Conservation (phyloP, 2,113 vertebrate genomes). For the Mola mola region DNA sequence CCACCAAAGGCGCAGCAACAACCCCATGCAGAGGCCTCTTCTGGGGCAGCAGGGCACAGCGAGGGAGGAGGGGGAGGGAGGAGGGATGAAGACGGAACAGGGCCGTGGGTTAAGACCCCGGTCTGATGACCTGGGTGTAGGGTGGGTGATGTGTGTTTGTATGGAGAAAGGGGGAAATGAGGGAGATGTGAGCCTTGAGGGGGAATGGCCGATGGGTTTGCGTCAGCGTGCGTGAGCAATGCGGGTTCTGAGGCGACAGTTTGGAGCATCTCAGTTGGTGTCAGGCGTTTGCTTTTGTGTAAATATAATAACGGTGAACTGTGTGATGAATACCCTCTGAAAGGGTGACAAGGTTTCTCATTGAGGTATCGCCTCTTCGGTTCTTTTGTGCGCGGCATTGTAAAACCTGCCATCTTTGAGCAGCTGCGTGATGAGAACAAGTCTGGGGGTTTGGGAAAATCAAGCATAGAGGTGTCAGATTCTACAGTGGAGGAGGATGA, state of each 20-base stretch:
- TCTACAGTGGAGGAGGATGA: constrained; percentile 28
- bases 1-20: constrained; percentile 84
- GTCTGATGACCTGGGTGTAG: neutral
- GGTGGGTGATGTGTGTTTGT: constrained; percentile 19
- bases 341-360: constrained; percentile 30
- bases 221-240: constrained; percentile 18
- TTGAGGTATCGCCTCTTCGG: constrained; percentile 15
- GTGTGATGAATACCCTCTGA: constrained; percentile 44
- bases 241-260: constrained; percentile 65
- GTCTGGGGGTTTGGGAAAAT: constrained; percentile 47
- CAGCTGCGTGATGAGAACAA: constrained; percentile 33
- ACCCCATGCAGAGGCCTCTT: constrained; percentile 78
- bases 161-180: constrained; percentile 52
- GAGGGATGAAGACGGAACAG: constrained; percentile 23
- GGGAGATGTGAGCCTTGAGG: constrained; percentile 58
- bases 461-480: constrained; percentile 14
- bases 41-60: constrained; percentile 49
- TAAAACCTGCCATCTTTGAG: constrained; percentile 11
- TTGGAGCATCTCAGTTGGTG: constrained; percentile 26
- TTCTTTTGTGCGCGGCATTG: constrained; percentile 34
- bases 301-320: constrained; percentile 29
- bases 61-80: constrained; percentile 21
- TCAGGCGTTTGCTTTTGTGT: constrained; percentile 12
- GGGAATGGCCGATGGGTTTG: neutral
- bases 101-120: constrained; percentile 42